phyloP scores from a whole-genome alignment of 2,797 vertebrate species.

The Diglossa cyanea region DNA sequence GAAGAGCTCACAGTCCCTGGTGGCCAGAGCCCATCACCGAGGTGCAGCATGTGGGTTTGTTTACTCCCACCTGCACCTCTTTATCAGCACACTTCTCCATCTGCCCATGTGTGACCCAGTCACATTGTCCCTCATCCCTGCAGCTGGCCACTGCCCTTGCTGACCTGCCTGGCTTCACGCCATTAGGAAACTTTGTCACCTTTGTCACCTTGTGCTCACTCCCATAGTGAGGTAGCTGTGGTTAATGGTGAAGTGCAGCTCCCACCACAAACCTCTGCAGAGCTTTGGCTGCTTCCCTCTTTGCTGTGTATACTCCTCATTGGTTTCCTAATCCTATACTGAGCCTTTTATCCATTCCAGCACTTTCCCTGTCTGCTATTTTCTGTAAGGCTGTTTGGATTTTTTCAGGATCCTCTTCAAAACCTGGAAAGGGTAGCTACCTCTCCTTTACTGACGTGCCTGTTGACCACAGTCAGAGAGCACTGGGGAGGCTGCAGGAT shows the following conservation, averaged over 20 bases:
- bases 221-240: fast-evolving
- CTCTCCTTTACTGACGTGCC: background rate
- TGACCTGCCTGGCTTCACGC: background rate
- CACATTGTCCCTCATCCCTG: background rate
- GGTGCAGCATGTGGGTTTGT: background rate
- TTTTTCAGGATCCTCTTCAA: background rate
- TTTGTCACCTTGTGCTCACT: background rate
- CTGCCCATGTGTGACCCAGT: background rate
- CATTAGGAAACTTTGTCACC: background rate
- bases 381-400: background rate
- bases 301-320: background rate
- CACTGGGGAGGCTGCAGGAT: background rate
- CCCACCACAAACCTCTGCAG: background rate
- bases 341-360: background rate
- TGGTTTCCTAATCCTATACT: background rate
- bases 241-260: background rate
- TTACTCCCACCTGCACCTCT: background rate
- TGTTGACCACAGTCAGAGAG: background rate
- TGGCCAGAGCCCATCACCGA: background rate
- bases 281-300: background rate
- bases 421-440: background rate
- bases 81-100: background rate
- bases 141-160: background rate
- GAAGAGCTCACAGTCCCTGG: background rate
- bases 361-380: background rate